Conservation (phyloP, 1,140 invertebrate genomes). For the Nomia melanderi region DNA sequence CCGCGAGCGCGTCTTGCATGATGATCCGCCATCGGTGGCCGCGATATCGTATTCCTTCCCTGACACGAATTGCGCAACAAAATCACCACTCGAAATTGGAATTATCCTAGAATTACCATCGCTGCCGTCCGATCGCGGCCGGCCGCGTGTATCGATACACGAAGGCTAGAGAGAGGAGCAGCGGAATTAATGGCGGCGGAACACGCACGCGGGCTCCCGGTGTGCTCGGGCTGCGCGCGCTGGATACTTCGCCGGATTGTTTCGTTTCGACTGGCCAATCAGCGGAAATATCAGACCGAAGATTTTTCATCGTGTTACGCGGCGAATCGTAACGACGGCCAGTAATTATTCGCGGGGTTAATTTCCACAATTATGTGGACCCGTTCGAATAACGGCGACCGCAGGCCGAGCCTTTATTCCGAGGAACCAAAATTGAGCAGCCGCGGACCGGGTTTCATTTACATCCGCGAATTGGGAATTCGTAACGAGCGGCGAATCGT, state of each 20-base stretch:
- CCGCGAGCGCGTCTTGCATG: constrained; percentile 66
- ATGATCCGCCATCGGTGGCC: constrained; percentile 63
- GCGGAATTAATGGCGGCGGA: constrained; percentile 58
- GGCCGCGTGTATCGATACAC: constrained; percentile 62
- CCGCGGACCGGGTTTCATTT: constrained; percentile 10
- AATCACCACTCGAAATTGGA: constrained; percentile 74
- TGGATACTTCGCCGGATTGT: constrained; percentile 43
- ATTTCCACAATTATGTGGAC: constrained; percentile 33
- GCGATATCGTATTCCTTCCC: constrained; percentile 72
- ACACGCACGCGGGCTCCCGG: constrained; percentile 62
- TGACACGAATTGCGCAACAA: constrained; percentile 73
- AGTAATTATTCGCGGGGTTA: constrained; percentile 4
- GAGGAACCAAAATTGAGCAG: not conserved
- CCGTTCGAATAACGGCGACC: not conserved
- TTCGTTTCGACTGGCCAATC: constrained; percentile 16
- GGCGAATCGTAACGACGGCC: not conserved
- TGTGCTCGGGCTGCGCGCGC: constrained; percentile 29
- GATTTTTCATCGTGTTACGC: constrained; percentile 11
- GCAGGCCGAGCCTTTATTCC: not conserved
- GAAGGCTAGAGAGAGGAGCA: constrained; percentile 54
- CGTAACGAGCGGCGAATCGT: constrained; percentile 25
- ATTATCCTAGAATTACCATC: constrained; percentile 73
- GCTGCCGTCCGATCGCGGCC: constrained; percentile 48
- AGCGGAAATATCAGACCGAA: constrained; percentile 1
- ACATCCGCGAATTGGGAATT: constrained; percentile 24